Base-by-base conservation (phyloP, 37 sponge, comb jelly and placozoan species). In the Hexactinellida sp. region DNA sequence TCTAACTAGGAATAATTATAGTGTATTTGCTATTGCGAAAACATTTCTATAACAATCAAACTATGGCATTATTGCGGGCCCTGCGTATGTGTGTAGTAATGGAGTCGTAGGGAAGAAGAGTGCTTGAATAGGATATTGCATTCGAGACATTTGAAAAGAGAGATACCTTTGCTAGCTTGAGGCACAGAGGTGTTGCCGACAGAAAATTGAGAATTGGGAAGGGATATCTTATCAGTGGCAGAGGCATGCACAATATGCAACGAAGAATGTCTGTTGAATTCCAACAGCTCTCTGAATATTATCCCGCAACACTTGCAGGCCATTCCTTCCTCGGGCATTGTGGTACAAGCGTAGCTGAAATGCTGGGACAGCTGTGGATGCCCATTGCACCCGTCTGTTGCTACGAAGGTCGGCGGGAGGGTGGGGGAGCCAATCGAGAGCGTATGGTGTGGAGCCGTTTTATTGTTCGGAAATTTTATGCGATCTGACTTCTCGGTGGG, bases 81-180 rank as follows among this genome's bases (percentile, higher is more conserved):
- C 52, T 47, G 52, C 52, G 34, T 28, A 63, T 63, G 76, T 63
- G 76, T 25, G 34, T 63, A 63, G 76, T 63, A 63, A n/a, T 63
- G 76, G 76, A 63, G 21, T 3, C 76, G 76, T 63, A 63, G 30
- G 5, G 76, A 63, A 25, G 30, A 10, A 1, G 13, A 25, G 21
- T 63, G 76, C 13, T 63, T 63, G 76, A 63, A 63, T 23, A 63
- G 25, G 76, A 63, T 10, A 63, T 63, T 23, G 30, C 76, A 63
- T n/a, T 63, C 76, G 13, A 63, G 76, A 63, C 76, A 63, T n/a
- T 63, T 63, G 76, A 63, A 63, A 7, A 63, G 30, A 7, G 76
- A 21, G 76, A n/a, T 28, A 7, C 76, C 34, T 7, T 23, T 23
- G 34, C 34, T n/a, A 25, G 76, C 32, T 25, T 63, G 28, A 63